Conservation (phyloP, 2,888 invertebrate genomes). For the Drosophila fulvimacula region DNA sequence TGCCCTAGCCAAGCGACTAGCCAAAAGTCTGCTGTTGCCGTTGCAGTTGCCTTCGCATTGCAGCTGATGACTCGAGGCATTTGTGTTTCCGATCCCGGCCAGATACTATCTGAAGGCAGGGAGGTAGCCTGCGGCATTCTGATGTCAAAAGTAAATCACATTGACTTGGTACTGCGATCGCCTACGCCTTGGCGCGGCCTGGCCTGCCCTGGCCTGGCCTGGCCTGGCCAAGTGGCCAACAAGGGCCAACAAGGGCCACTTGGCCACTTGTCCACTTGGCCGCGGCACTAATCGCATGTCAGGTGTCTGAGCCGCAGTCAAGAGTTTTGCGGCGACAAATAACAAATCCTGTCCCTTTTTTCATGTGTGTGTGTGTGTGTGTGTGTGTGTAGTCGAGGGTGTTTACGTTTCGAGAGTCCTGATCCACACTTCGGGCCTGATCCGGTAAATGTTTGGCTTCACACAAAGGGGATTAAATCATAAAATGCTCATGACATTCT, state of each 20-base stretch:
- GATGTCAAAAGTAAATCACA: conserved; percentile 66
- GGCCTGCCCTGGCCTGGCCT: no score
- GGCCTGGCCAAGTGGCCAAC: conserved; percentile 5
- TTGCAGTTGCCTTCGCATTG: conserved; percentile 18
- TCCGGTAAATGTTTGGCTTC: conserved; percentile 70
- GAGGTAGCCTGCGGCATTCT: conserved; percentile 34
- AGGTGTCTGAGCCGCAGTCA: conserved; percentile 59
- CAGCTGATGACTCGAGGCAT: conserved; percentile 72
- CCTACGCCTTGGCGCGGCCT: no score
- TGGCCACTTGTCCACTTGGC: conserved; percentile 30
- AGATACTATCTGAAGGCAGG: conserved; percentile 53
- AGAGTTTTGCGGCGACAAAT: conserved; percentile 57
- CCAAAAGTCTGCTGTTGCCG: conserved; percentile 4
- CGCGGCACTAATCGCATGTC: conserved; percentile 54
- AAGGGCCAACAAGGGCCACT: neutral
- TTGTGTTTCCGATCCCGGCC: conserved; percentile 64
- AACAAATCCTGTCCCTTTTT: conserved; percentile 45
- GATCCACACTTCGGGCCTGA: conserved; percentile 35
- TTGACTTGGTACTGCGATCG: conserved; percentile 38
- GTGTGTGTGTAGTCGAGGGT: conserved; percentile 30
- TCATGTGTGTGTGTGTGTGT: neutral
- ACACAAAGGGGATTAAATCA: conserved; percentile 72
- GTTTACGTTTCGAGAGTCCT: conserved; percentile 46
- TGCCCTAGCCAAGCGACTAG: conserved; percentile 19
- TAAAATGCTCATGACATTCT: conserved; percentile 61